phyloP scores from a whole-genome alignment of 2,113 vertebrate genomes.

The Gadus macrocephalus region DNA sequence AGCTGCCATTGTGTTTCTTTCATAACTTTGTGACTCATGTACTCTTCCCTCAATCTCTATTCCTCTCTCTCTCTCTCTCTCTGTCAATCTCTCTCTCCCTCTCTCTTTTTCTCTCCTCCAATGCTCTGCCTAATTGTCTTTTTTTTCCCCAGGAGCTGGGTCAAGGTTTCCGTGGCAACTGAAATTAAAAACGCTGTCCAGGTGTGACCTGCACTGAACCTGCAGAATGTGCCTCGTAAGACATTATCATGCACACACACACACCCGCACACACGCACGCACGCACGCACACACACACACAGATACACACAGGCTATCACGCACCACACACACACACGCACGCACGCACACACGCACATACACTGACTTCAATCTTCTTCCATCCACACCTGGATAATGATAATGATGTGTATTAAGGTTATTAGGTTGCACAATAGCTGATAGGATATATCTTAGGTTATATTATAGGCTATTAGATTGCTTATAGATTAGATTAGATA shows the following conservation, averaged over 20 bases:
- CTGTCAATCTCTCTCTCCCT: neutral
- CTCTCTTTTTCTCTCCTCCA: neutral
- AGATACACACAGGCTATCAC: neutral
- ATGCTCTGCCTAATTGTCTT: constrained; percentile 12
- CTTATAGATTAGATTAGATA: too few relatives aligned
- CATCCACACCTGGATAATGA: neutral
- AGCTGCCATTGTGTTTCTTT: too few relatives aligned
- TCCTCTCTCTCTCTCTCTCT: neutral
- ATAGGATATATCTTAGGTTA: too few relatives aligned
- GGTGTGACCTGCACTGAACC: constrained; percentile 19
- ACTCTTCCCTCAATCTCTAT: neutral
- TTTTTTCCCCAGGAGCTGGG: constrained; percentile 19
- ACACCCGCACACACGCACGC: neutral
- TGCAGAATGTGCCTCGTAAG: constrained; percentile 6
- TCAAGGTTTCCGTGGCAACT: constrained; percentile 39
- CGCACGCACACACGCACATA: neutral
- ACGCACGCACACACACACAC: constrained; percentile 1
- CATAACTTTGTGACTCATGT: neutral
- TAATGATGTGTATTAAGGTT: too few relatives aligned
- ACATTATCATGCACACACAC: neutral
- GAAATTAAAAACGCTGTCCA: constrained; percentile 30
- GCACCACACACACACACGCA: constrained; percentile 1
- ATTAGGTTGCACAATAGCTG: too few relatives aligned
- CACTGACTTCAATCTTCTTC: neutral
- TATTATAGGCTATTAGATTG: too few relatives aligned